Conservation (phyloP, 1,140 invertebrate genomes). For the Temnothorax longispinosus region DNA sequence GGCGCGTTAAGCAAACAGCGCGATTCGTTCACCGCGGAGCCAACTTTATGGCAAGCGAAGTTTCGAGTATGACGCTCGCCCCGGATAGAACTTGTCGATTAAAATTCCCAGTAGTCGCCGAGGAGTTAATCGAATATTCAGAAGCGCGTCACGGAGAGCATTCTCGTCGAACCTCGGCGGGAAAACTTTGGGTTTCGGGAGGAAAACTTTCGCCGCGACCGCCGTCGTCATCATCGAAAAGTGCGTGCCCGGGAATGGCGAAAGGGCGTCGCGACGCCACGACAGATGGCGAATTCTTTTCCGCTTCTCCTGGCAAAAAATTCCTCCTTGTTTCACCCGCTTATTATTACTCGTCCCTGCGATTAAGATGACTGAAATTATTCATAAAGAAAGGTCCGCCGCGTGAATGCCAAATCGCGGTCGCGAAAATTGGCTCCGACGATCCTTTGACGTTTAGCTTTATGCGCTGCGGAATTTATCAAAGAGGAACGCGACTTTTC, state of each 20-base stretch:
- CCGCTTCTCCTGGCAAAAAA: neutral
- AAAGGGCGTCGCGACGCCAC: constrained; percentile 7
- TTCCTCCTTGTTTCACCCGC: constrained; percentile 4
- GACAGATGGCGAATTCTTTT: constrained; percentile 17
- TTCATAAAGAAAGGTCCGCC: constrained; percentile 25
- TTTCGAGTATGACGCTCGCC: constrained; percentile 51
- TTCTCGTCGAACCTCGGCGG: constrained; percentile 34
- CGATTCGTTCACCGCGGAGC: constrained; percentile 31
- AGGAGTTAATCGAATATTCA: constrained; percentile 75
- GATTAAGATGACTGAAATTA: constrained; percentile 45
- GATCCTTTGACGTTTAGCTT: constrained; percentile 33
- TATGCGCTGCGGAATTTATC: constrained; percentile 11
- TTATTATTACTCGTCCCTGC: constrained; percentile 20
- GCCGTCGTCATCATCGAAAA: neutral
- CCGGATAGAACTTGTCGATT: constrained; percentile 66
- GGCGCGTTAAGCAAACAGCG: constrained; percentile 47
- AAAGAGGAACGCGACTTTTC: constrained; percentile 38
- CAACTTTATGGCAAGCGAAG: constrained; percentile 35
- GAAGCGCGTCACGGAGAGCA: constrained; percentile 47
- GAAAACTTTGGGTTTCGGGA: constrained; percentile 44
- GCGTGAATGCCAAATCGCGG: constrained; percentile 29
- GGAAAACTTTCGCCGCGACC: constrained; percentile 34
- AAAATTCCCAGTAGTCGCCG: constrained; percentile 70
- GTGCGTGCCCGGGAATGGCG: neutral
- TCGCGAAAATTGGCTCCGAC: constrained; percentile 23